These are phyloP conservation scores for Apis dorsata DNA, from an alignment of 1,140 invertebrate genomes.

Conservation along the genomic window DNA sequence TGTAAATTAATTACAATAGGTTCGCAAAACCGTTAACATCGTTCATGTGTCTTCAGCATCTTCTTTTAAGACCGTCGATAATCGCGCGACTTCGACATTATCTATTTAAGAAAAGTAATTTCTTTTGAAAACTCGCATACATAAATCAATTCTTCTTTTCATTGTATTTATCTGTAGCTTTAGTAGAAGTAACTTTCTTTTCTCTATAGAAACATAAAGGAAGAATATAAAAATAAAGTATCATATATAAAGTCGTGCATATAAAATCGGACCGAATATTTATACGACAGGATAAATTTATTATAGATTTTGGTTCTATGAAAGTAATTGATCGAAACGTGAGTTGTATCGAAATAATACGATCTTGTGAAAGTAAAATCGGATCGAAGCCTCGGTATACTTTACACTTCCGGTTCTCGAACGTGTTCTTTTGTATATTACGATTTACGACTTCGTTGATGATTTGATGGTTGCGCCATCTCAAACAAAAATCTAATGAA, in stretches of 20 bases:
- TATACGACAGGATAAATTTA: not conserved
- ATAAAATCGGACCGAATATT: not conserved
- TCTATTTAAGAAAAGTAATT: not conserved
- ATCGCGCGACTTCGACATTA: slow-evolving; percentile 12
- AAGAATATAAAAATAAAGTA: no score
- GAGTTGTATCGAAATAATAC: slow-evolving; percentile 9
- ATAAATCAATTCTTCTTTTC: not conserved
- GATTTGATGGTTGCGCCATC: not conserved
- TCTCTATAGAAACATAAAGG: not conserved
- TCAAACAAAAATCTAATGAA: not conserved
- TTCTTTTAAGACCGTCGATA: slow-evolving; percentile 25
- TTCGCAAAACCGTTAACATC: slow-evolving; percentile 29
- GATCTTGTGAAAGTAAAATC: slow-evolving; percentile 43
- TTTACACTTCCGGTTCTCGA: slow-evolving; percentile 27
- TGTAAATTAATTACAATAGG: slow-evolving; percentile 13
- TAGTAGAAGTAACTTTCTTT: not conserved
- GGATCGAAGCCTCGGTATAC: slow-evolving; percentile 1
- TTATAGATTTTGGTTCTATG: not conserved
- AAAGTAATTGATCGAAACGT: not conserved
- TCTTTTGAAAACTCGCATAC: not conserved
- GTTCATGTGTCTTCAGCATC: slow-evolving; percentile 8
- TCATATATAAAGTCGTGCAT: no score
- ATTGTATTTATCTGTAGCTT: no score
- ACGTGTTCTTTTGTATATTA: not conserved
- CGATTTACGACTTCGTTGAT: not conserved